Evolutionary conservation across 2,888 invertebrate species (phyloP).

Genomic region (Sarcophaga caerulescens): DNA sequence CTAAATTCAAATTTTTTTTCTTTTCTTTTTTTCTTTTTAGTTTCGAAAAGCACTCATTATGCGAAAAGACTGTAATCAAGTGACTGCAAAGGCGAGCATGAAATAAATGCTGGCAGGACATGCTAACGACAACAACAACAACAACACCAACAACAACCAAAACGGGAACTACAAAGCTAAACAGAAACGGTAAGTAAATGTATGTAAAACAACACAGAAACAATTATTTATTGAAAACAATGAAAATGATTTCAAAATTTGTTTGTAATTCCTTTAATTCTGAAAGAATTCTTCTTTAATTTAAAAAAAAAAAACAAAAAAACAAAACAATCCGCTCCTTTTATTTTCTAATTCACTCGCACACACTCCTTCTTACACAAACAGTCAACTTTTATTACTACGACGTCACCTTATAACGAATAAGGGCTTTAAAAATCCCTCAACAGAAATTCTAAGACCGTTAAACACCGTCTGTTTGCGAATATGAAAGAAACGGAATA

Average conservation of each 20-base stretch:
- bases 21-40: background rate
- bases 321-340: too few relatives aligned
- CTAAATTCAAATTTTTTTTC: background rate
- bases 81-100: constrained; percentile 56
- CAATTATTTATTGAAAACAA: background rate
- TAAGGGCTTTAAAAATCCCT: too few relatives aligned
- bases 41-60: constrained; percentile 44
- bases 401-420: too few relatives aligned
- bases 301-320: too few relatives aligned
- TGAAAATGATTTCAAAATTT: too few relatives aligned
- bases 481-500: background rate
- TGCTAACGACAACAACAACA: constrained; percentile 43
- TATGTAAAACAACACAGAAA: background rate
- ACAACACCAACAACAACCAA: constrained; percentile 19
- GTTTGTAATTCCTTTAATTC: too few relatives aligned
- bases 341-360: too few relatives aligned
- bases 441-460: too few relatives aligned
- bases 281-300: too few relatives aligned
- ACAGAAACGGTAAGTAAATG: background rate
- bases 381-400: too few relatives aligned
- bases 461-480: background rate
- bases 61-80: constrained; percentile 50
- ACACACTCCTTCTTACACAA: too few relatives aligned
- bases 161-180: background rate
- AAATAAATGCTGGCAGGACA: constrained; percentile 65